Evolutionary conservation across 2,888 invertebrate species (phyloP), one percentile per base, ranked within the genome.

Genomic region (Cecidostiba fungosa): DNA sequence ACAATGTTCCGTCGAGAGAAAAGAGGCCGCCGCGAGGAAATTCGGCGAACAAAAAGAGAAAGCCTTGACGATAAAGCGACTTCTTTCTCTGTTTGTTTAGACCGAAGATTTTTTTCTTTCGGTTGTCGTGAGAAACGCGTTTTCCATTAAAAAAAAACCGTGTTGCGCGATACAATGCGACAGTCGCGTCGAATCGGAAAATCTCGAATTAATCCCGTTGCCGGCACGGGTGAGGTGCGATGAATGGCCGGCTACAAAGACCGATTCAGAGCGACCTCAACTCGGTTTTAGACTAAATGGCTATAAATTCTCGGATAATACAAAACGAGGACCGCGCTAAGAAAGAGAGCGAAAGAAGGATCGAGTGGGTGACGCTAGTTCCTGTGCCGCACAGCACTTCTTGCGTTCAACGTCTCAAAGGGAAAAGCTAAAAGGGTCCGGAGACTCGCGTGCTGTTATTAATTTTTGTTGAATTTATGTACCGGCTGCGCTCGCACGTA

Each of bases 261-360:
- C 26, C 72, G 80, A 84, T 73, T 84, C 81, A 74, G n/a, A n/a
- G 29, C 70, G 72, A 82, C 72, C 62, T 72, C 72, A 26, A 79
- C 39, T 76, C 82, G 72, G 72, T 84, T 86, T 81, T 81, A 70
- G 78, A 78, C 85, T 87, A 85, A 87, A 87, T 66, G 82, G 74
- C 85, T 59, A 87, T 87, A 87, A 87, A 87, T 87, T 87, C 77
- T 82, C 79, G 86, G 84, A 86, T 84, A 84, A 86, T 86, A 36
- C 84, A 78, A 59, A 62, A 74, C 77, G 36, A 16, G 14, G 43
- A 54, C 77, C 66, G 70, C 12, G 23, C 69, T 66, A 84, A 77
- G 80, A 78, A 76, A 66, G 82, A 76, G 43, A 70, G 47, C 72
- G 70, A 77, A 77, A 78, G 66, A 66, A 76, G 66, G 43, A 70